Percentiles rank a stretch among this genome's conserved stretches.
phyloP scores from a whole-genome alignment of 2,888 invertebrate genomes.

The Drosophila putrida region DNA sequence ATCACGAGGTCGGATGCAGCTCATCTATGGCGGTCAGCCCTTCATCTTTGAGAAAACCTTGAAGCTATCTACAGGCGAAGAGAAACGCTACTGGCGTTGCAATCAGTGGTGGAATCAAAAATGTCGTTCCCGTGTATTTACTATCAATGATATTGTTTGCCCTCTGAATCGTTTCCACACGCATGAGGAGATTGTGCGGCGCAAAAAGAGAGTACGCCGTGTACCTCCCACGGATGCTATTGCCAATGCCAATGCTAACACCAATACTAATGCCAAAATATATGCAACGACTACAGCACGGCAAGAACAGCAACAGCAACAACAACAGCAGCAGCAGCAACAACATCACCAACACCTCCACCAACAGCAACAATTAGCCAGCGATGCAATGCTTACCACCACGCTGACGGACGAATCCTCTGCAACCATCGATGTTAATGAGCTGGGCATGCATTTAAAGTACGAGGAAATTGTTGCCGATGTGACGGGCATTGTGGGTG shows the following conservation, averaged over 20 bases:
- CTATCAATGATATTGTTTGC: slow-evolving; percentile 83
- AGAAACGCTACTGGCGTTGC: slow-evolving; percentile 85
- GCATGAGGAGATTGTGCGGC: slow-evolving; percentile 85
- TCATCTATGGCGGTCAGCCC: slow-evolving; percentile 85
- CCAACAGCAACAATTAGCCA: slow-evolving; percentile 47
- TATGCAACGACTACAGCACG: slow-evolving; percentile 23
- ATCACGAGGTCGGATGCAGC: slow-evolving; percentile 85
- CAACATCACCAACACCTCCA: slow-evolving; percentile 33
- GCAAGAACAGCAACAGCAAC: slow-evolving; percentile 35
- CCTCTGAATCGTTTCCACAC: slow-evolving; percentile 85
- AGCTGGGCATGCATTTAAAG: slow-evolving; percentile 82
- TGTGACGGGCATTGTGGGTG: slow-evolving; percentile 81
- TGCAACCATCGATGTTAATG: slow-evolving; percentile 69
- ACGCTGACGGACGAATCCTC: slow-evolving; percentile 61
- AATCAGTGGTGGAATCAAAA: slow-evolving; percentile 86
- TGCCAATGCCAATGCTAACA: slow-evolving; percentile 12
- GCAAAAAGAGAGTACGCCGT: slow-evolving; percentile 84
- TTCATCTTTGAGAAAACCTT: slow-evolving; percentile 85
- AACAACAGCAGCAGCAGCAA: slow-evolving; percentile 39
- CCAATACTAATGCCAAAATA: slow-evolving; percentile 28
- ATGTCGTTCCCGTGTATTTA: slow-evolving; percentile 85
- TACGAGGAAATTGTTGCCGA: slow-evolving; percentile 85
- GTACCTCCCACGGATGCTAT: slow-evolving; percentile 36
- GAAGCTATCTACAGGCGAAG: slow-evolving; percentile 82
- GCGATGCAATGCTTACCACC: slow-evolving; percentile 65